Base-by-base conservation (phyloP, 64 coral and sea anemone genomes). In the Porites lutea region DNA sequence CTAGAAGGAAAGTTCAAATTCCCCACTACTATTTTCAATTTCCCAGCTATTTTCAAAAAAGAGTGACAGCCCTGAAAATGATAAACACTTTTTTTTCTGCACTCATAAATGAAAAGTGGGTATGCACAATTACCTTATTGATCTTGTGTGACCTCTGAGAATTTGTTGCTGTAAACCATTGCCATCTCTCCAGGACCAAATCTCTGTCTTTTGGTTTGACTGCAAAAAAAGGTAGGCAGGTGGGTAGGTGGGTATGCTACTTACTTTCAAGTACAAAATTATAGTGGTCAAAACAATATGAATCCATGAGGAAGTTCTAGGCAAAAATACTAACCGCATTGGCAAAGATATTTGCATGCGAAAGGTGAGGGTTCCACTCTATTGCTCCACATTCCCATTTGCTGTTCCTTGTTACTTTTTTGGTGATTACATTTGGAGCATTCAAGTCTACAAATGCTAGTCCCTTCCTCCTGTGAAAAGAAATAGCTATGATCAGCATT, bases 371-470 rank as follows among this genome's bases (percentile, higher is more conserved):
- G 79, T 97, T 97, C 95, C 95, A 97, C 48, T 97, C 95, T 65
- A 92, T 75, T 2, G 95, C 79, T 5, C 92, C 92, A 94, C 91
- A 94, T 59, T 97, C 95, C 95, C 95, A 97, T 61, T 97, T 97
- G 78, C 95, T 97, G 62, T 91, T 94, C 44, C 95, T 94, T 48
- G 88, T 11, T 47, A 97, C 95, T 54, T 90, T 94, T 85, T 97
- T 97, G 2, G 69, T 50, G n/a, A 94, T 91, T 8, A 77, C 69
- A 67, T 44, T 51, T 15, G 95, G 92, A 83, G 80, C 90, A 20
- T 90, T 88, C 3, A 97, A 65, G 59, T 97, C 86, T n/a, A 97
- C 71, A 62, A 97, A 97, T 69, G 82, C 95, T 57, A 97, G 60
- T 18, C 95, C 95, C 81, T 93, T 94, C 44, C 92, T 61, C 74